Percentiles rank a stretch among this genome's conserved stretches.
Conservation (phyloP, 2,888 invertebrate genomes). For the Capitulum mitella region DNA sequence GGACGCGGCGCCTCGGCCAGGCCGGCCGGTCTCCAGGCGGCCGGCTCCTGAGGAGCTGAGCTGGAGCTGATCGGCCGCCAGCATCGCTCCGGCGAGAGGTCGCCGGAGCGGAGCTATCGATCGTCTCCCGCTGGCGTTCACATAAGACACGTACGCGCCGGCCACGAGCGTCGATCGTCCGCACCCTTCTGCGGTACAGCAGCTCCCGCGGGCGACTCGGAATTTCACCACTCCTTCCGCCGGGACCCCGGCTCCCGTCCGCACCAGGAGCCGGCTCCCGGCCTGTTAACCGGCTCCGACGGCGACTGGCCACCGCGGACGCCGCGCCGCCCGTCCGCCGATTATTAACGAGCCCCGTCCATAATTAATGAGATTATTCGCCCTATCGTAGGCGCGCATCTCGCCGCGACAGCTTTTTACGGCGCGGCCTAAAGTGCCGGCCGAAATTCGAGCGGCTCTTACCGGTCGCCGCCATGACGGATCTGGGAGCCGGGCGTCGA, state of each 20-base stretch:
- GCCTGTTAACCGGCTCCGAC: too few species aligned
- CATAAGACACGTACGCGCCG: too few species aligned
- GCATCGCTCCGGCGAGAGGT: too few species aligned
- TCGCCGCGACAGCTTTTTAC: slow-evolving; percentile 15
- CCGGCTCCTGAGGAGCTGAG: neutral
- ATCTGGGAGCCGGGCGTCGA: neutral
- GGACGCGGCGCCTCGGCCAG: neutral
- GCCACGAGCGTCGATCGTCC: neutral
- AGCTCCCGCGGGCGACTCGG: too few species aligned
- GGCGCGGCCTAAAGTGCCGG: neutral
- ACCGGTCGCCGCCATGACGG: neutral
- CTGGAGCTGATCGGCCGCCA: neutral
- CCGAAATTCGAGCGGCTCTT: neutral
- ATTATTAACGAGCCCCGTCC: slow-evolving; percentile 11
- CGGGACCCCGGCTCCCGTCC: too few species aligned
- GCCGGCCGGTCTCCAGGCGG: neutral
- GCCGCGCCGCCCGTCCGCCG: neutral
- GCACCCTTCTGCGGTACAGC: too few species aligned
- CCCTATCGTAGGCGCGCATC: neutral
- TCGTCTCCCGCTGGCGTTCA: too few species aligned
- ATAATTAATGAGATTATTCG: slow-evolving; percentile 20
- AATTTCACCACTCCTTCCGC: too few species aligned
- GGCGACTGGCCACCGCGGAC: neutral
- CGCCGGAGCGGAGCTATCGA: too few species aligned
- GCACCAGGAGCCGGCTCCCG: neutral